Evolutionary conservation across 1,140 invertebrate genomes (phyloP).

Genomic region (Potamilus streckersoni): DNA sequence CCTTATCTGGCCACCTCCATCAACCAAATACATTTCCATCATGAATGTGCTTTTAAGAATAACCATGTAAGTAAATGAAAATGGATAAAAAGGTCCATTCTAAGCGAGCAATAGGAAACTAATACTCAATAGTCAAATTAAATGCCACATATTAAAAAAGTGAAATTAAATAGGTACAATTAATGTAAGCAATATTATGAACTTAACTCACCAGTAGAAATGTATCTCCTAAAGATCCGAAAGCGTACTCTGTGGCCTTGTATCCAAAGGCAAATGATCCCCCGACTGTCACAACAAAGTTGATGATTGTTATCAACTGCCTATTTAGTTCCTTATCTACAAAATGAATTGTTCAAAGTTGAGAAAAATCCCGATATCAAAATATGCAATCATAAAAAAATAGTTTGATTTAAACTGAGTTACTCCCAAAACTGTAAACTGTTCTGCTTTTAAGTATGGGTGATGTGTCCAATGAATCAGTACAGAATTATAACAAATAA

Average conservation of each 20-base stretch:
- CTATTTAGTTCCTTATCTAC: slow-evolving; percentile 66
- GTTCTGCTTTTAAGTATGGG: neutral
- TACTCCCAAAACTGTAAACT: neutral
- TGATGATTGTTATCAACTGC: slow-evolving; percentile 68
- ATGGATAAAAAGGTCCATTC: slow-evolving; percentile 3
- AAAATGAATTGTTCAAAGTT: slow-evolving; percentile 26
- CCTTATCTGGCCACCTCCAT: too few species aligned
- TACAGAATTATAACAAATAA: too few species aligned
- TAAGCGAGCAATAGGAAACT: neutral
- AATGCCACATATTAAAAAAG: too few species aligned
- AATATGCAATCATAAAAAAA: too few species aligned
- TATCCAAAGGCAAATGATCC: slow-evolving; percentile 70
- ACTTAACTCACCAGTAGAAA: too few species aligned
- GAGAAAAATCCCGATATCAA: neutral
- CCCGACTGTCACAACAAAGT: slow-evolving; percentile 69
- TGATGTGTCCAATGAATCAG: neutral
- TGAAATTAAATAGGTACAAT: too few species aligned
- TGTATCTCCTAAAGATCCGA: slow-evolving; percentile 1
- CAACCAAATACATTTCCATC: too few species aligned
- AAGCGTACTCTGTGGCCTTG: slow-evolving; percentile 58
- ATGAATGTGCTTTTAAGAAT: too few species aligned
- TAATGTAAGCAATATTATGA: too few species aligned
- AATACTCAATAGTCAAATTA: too few species aligned
- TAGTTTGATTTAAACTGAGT: too few species aligned
- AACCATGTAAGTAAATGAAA: neutral